These are phyloP conservation scores for Otus sunia DNA, from an alignment of 2,113 vertebrate species.

Conservation along the genomic window DNA sequence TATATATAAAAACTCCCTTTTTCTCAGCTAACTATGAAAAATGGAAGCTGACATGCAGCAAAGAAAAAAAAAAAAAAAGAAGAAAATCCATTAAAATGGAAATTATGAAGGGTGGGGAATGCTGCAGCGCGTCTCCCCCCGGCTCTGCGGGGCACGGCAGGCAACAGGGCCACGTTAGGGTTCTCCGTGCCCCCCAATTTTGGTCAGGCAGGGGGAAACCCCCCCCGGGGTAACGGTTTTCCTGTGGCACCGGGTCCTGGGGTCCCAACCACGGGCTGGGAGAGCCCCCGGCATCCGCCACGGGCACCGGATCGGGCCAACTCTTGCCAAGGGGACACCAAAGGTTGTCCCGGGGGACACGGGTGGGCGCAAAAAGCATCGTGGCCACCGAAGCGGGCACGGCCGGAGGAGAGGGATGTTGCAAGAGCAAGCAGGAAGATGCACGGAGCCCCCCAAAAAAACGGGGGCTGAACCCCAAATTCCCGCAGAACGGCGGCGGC, in stretches of 20 bases:
- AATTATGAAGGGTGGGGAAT: constrained; percentile 3
- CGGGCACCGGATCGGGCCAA: neutral
- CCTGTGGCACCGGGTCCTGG: neutral
- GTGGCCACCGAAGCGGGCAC: neutral
- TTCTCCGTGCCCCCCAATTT: neutral
- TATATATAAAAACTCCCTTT: neutral
- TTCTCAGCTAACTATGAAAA: constrained; percentile 55
- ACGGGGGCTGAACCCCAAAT: neutral
- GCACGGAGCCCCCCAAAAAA: neutral
- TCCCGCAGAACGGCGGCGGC: neutral
- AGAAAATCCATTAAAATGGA: constrained; percentile 59
- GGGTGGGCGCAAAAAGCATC: neutral
- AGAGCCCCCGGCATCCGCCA: neutral
- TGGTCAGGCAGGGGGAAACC: neutral
- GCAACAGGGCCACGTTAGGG: fast-evolving
- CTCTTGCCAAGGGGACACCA: neutral
- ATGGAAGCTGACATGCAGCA: constrained; percentile 51
- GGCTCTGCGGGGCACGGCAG: fast-evolving
- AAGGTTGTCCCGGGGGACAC: neutral
- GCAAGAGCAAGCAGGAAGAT: neutral
- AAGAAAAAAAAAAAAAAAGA: neutral
- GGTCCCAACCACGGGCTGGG: neutral
- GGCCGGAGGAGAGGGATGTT: neutral
- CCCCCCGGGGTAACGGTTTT: neutral
- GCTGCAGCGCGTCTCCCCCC: neutral